Base-by-base conservation (phyloP, 2,888 invertebrate genomes). In the Candidula unifasciata region DNA sequence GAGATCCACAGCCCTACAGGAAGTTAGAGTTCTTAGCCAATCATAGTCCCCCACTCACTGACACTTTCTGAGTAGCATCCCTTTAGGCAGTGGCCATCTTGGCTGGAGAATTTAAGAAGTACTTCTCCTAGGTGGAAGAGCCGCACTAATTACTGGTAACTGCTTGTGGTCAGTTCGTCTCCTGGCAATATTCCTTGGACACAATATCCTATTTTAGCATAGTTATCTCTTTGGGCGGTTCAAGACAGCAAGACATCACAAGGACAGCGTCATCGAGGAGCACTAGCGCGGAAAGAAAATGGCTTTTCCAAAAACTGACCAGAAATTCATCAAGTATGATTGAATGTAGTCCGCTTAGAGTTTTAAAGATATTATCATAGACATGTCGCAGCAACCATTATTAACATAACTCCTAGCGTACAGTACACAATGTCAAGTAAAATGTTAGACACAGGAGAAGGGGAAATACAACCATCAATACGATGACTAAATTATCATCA, bases 1-100 rank as follows among this genome's bases (percentile, higher is more conserved):
- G 69, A 77, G 80, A 52, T 80, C 80, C 69, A 69, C 18, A 69
- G 60, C 66, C 80, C 80, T 54, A 69, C 54, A 68, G 80, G 79
- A 79, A 79, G 79, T 79, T 64, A 66, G 66, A 79, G 37, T 27
- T 66, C 79, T 79, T 79, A 80, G 80, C 80, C 80, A 80, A 80
- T 68, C 80, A 68, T 68, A 80, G 10, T 30, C 68, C 13, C 30
- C 79, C 54, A 80, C 80, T 80, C 80, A 80, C 18, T 27, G 68
- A 80, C 80, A 80, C 68, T 80, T 68, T 69, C 80, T 80, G 69
- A 30, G 44, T 30, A 52, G 80, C 69, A 24, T 24, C 24, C 13
- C 80, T 52, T 57, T 2, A 33, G 80, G 80, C 80, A 27, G 18
- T 52, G 68, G 80, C 80, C 80, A 80, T 80, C 69, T 80, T 80